A percentile compares a stretch with the other conserved stretches of the same genome.
Conservation (phyloP, 2,888 invertebrate genomes). For the Orchesella flavescens region DNA sequence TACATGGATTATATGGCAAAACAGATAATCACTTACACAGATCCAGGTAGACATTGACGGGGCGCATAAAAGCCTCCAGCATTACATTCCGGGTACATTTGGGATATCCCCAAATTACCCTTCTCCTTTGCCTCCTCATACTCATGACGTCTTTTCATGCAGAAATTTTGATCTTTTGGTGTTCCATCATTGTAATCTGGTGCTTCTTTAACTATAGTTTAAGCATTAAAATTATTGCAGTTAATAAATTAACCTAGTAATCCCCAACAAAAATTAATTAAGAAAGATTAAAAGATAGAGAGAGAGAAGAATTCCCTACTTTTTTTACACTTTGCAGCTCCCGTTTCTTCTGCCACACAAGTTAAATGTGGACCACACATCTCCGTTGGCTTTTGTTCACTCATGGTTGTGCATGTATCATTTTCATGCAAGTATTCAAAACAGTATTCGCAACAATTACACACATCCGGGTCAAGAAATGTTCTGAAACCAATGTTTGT, state of each 20-base stretch:
- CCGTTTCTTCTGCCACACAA: conserved; percentile 39
- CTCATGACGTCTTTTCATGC: conserved; percentile 74
- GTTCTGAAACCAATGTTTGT: conserved; percentile 65
- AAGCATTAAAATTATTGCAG: neutral
- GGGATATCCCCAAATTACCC: conserved; percentile 78
- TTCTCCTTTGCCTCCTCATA: conserved; percentile 76
- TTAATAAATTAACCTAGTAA: neutral
- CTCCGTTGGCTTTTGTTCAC: conserved; percentile 50
- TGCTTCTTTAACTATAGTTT: conserved; percentile 7
- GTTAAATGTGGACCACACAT: conserved; percentile 70
- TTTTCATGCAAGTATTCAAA: conserved; percentile 68
- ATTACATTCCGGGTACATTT: conserved; percentile 79
- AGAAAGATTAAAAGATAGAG: neutral
- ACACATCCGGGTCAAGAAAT: conserved; percentile 66
- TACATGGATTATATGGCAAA: too few relatives aligned
- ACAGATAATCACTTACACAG: conserved; percentile 77
- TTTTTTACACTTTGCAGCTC: conserved; percentile 53
- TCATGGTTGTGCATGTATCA: conserved; percentile 50
- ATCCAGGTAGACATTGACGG: conserved; percentile 80
- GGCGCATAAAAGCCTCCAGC: conserved; percentile 78
- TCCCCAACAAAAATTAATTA: neutral
- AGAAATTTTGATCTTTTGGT: conserved; percentile 67
- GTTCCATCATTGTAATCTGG: neutral
- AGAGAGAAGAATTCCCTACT: conserved; percentile 45
- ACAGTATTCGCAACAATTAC: conserved; percentile 71